A percentile compares a stretch with the other conserved stretches of the same genome.
Evolutionary conservation across 2,888 invertebrate species (phyloP).

Genomic region (Cyaniris semiargus): DNA sequence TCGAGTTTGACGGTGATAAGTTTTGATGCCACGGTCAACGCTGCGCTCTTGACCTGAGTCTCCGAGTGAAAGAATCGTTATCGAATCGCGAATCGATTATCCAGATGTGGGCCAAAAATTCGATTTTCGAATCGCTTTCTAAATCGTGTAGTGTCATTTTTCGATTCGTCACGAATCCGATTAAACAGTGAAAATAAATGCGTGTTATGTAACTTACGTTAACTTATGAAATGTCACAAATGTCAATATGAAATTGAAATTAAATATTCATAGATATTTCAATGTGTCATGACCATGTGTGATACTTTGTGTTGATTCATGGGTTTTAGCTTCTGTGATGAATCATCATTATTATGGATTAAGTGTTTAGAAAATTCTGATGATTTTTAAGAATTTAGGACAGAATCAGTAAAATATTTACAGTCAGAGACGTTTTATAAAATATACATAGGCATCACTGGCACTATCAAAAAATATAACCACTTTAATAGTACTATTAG

Average conservation of each 20-base stretch:
- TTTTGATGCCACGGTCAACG: conserved; percentile 29
- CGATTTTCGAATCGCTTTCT: conserved; percentile 39
- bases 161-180: conserved; percentile 32
- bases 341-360: not conserved
- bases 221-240: not conserved
- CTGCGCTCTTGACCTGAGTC: conserved; percentile 10
- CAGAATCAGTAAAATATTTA: not conserved
- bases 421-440: no score
- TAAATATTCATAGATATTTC: not conserved
- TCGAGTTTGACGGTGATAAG: conserved; percentile 1
- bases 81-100: conserved; percentile 21
- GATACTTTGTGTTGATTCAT: not conserved
- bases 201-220: not conserved
- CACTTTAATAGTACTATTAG: no score
- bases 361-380: not conserved
- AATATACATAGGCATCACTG: no score
- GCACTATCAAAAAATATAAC: no score
- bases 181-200: conserved; percentile 1
- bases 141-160: conserved; percentile 37
- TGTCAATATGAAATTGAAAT: not conserved
- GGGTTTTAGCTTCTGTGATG: not conserved
- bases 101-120: conserved; percentile 34
- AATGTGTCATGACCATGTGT: not conserved
- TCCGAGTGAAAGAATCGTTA: conserved; percentile 23
- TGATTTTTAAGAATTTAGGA: not conserved